Evolutionary conservation across 2,797 vertebrate species (phyloP), one percentile per base, ranked within the genome.

Genomic region (Eulemur coronatus): DNA sequence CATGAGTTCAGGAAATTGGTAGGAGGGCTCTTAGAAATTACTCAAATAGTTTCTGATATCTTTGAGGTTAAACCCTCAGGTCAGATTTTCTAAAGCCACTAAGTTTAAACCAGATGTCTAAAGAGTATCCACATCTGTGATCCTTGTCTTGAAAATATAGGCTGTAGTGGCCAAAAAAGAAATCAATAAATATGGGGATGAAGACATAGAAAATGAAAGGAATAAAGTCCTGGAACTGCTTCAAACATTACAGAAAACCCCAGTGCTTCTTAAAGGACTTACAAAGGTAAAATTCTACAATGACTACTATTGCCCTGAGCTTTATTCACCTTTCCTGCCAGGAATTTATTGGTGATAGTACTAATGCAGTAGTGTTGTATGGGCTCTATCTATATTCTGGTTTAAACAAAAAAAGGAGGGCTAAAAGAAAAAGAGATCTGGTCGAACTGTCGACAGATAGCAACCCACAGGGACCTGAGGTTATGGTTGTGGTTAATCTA

Each of bases 171-270:
- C 88, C 35, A 63, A 1, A 4, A 50, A 65, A 9, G 12, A 3
- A 61, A 43, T 4, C 57, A 41, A 43, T 2, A 55, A 92, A 30
- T 15, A 43, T 18, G 75, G 67, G 97, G 99, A 99, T 98, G 97
- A 99, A 92, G 99, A 99, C 0, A 99, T 99, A 69, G 99, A 99
- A 0, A 99, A 99, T 13, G 99, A 99, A 98, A 99, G 99, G 97
- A 99, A 99, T 97, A 98, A 99, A 91, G 99, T 99, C 90, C 96
- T 99, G 97, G 98, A 59, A 99, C 87, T 99, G 99, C 0, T 99
- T 99, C 55, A 98, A 99, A 2, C 5, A 98, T 99, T 95, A 99
- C 99, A 0, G 99, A 70, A 46, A 1, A 35, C 2, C 12, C 96
- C 97, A n/a, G 9, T 97, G 63, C 6, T 96, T 48, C 76, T 97